A percentile compares a stretch with the other conserved stretches of the same genome.
phyloP scores from a whole-genome alignment of 2,888 invertebrate genomes.

The Eupithecia subumbrata region DNA sequence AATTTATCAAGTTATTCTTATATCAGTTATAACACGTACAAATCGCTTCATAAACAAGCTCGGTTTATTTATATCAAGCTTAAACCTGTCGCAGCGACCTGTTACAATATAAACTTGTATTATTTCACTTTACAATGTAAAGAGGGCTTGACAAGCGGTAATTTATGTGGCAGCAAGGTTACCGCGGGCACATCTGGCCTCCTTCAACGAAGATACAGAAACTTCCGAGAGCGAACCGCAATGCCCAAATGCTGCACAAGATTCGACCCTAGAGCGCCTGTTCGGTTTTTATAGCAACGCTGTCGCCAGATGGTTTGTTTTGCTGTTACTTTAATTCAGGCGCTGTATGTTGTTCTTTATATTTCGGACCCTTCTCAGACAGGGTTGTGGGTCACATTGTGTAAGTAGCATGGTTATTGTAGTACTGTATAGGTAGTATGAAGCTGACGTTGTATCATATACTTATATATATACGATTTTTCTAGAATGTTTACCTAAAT shows the following conservation, averaged over 20 bases:
- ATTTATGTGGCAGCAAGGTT: slow-evolving; percentile 64
- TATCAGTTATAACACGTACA: neutral
- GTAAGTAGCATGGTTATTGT: neutral
- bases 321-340: slow-evolving; percentile 27
- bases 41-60: slow-evolving; percentile 2
- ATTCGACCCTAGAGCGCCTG: slow-evolving; percentile 41
- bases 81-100: slow-evolving; percentile 10
- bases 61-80: slow-evolving; percentile 9
- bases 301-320: slow-evolving; percentile 13
- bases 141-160: slow-evolving; percentile 68
- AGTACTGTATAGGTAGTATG: neutral
- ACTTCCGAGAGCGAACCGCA: slow-evolving; percentile 45
- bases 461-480: neutral
- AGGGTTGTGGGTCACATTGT: neutral
- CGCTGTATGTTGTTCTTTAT: neutral
- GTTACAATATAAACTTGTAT: slow-evolving; percentile 57
- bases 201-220: slow-evolving; percentile 55
- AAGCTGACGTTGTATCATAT: neutral
- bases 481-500: neutral
- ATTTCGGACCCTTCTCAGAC: neutral
- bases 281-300: slow-evolving; percentile 37
- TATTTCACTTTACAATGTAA: slow-evolving; percentile 58
- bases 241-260: slow-evolving; percentile 37
- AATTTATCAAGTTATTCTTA: neutral
- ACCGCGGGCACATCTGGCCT: slow-evolving; percentile 66